Evolutionary conservation across 2,888 invertebrate species (phyloP), one percentile per base, ranked within the genome.

Genomic region (Papilio gigon): DNA sequence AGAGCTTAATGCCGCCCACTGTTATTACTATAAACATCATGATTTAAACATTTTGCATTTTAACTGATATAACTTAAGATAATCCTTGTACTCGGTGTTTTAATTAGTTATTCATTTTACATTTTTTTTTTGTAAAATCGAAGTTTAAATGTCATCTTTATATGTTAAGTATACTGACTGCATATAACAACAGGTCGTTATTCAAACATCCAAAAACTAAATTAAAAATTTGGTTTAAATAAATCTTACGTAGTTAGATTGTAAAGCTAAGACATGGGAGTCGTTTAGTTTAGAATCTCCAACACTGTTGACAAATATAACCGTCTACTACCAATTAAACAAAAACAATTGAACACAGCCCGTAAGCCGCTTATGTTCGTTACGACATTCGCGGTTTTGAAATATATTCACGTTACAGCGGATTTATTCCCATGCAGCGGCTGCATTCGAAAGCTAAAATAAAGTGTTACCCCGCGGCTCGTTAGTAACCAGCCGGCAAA

Each of bases 381-480:
- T 53, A 27, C n/a, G n/a, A 27, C 27, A 47, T 50, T 14, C 5
- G 12, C 4, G 53, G n/a, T 30, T 30, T 56, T 56, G 9, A 30
- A 40, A 61, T 44, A 61, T 30, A 17, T 42, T 27, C 27, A 61
- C 17, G 56, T 25, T n/a, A n/a, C 6, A 9, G 1, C 35, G 47
- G 63, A 44, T 44, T 17, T 58, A 42, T 67, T 53, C 20, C 5
- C 40, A 37, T 58, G 63, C 22, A 44, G 53, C 63, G 35, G 56
- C 27, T 63, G 67, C 62, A 62, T 56, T 42, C 27, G 56, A 42
- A 17, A 56, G 56, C 60, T 60, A 42, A 56, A 67, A 67, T 56
- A 56, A 44, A 44, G 42, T 33, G 30, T 62, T 56, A 62, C 53
- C 30, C 40, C 61, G 33, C 44, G 4, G 20, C 30, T 30, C 61